phyloP scores from a whole-genome alignment of 2,113 vertebrate species.

The Corythornis cristatus region DNA sequence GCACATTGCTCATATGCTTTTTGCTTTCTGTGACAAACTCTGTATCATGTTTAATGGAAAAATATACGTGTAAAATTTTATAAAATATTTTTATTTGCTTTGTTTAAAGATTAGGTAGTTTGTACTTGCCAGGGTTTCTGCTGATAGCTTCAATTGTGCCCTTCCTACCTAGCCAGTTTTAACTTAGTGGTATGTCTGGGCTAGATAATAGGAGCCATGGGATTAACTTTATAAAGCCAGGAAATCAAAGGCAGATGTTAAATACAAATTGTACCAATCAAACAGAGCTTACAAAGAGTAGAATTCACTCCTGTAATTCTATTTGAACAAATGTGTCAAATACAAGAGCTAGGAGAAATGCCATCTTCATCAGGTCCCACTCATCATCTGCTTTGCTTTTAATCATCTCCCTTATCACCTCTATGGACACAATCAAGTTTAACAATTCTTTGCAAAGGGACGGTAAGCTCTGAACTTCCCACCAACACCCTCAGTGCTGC shows the following conservation, averaged over 20 bases:
- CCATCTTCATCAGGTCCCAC: background rate
- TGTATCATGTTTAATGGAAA: background rate
- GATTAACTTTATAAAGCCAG: constrained; percentile 18
- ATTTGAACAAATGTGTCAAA: background rate
- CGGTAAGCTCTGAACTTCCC: constrained; percentile 8
- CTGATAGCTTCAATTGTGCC: background rate
- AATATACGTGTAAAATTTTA: background rate
- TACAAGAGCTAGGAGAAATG: background rate
- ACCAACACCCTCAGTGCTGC: background rate
- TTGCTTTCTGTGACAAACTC: background rate
- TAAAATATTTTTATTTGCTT: background rate
- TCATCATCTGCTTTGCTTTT: constrained; percentile 34
- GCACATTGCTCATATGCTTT: background rate
- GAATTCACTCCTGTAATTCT: constrained; percentile 26
- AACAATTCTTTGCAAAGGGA: background rate
- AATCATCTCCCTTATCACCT: constrained; percentile 30
- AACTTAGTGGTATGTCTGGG: background rate
- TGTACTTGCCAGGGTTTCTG: background rate
- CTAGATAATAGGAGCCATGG: constrained; percentile 10
- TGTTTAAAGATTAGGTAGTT: background rate
- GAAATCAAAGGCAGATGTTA: constrained; percentile 51
- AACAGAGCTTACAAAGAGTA: constrained; percentile 3
- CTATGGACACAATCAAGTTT: constrained; percentile 34
- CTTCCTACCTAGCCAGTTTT: background rate
- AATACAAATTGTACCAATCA: constrained; percentile 54